Conservation (phyloP, 2,888 invertebrate species). For the Sepioteuthis lessoniana region DNA sequence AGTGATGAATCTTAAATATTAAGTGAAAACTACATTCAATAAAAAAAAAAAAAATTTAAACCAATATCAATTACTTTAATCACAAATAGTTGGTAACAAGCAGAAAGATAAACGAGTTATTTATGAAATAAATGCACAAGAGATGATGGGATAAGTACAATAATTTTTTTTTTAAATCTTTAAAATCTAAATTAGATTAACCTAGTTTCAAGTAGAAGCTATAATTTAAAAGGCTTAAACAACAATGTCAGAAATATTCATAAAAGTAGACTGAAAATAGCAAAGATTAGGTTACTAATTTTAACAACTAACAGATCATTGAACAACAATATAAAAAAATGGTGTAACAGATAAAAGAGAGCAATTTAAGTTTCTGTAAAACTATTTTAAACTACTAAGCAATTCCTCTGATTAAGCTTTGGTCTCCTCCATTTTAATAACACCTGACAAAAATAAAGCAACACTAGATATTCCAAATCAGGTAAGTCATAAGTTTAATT, state of each 20-base stretch:
- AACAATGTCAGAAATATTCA: neutral
- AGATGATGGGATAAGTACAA: no score
- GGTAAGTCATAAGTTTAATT: no score
- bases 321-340: neutral
- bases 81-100: no score
- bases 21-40: no score
- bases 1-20: no score
- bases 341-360: neutral
- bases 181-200: neutral
- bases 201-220: neutral
- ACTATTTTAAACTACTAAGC: neutral
- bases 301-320: neutral
- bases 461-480: neutral
- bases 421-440: neutral
- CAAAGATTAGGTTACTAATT: neutral
- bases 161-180: no score
- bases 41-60: no score
- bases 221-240: neutral
- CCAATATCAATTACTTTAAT: no score
- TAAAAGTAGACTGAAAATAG: neutral
- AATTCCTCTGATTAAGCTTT: no score
- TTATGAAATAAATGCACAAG: neutral
- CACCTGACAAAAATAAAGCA: neutral
- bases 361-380: neutral
- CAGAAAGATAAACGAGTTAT: no score